phyloP scores from a whole-genome alignment of 2,113 vertebrate species.

The Macquaria ambigua region DNA sequence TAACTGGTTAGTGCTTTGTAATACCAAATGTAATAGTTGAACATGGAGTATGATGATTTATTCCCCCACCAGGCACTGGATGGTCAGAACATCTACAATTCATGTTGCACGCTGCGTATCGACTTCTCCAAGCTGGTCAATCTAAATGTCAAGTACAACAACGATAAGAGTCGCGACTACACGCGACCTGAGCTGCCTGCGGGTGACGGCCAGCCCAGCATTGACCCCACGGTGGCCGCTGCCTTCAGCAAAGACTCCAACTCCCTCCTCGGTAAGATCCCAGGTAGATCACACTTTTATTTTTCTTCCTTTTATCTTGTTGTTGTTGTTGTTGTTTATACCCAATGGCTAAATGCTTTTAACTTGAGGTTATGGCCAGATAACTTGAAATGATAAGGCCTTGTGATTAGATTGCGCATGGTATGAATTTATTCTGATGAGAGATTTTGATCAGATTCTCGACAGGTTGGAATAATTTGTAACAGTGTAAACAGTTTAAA shows the following conservation, averaged over 20 bases:
- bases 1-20: neutral
- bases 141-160: slow-evolving; percentile 99
- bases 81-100: slow-evolving; percentile 99
- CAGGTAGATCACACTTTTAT: slow-evolving; percentile 80
- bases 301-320: slow-evolving; percentile 17
- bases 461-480: neutral
- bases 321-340: neutral
- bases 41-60: neutral
- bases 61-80: slow-evolving; percentile 89
- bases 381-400: neutral
- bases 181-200: slow-evolving; percentile 97
- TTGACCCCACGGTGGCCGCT: slow-evolving; percentile 91
- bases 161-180: slow-evolving; percentile 98
- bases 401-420: neutral
- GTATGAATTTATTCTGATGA: neutral
- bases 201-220: slow-evolving; percentile 93
- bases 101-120: slow-evolving; percentile 97
- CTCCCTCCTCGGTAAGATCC: slow-evolving; percentile 95
- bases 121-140: slow-evolving; percentile 99
- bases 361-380: neutral
- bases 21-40: neutral
- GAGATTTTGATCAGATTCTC: neutral
- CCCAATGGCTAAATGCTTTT: neutral
- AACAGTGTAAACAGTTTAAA: neutral
- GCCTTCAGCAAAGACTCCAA: slow-evolving; percentile 95